Evolutionary conservation across 92 coral and sea anemone species (phyloP).

Genomic region (Meandrina meandrites): DNA sequence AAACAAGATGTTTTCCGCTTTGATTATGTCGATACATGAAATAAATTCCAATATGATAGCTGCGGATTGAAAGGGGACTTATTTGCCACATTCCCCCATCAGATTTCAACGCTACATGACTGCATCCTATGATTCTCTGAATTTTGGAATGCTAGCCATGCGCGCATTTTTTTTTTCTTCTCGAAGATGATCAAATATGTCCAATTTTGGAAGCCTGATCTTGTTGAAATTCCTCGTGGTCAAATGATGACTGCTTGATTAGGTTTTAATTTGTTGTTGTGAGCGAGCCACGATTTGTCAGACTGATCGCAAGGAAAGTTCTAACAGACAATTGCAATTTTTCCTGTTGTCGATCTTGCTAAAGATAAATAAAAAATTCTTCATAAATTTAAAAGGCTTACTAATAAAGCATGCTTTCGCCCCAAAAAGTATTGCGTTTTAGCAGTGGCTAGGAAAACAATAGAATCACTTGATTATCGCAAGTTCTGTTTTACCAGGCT

Average conservation of each 20-base stretch:
- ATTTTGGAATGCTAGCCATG: neutral
- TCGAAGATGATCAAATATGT: neutral
- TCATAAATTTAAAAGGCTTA: too few species aligned
- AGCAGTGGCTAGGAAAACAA: neutral
- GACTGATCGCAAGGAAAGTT: too few species aligned
- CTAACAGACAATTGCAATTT: too few species aligned
- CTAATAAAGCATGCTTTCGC: neutral
- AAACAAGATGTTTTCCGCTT: neutral
- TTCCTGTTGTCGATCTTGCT: too few species aligned
- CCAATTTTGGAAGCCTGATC: neutral
- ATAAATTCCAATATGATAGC: neutral
- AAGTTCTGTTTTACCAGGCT: neutral
- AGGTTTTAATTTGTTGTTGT: neutral
- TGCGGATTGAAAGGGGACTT: neutral
- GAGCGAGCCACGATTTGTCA: too few species aligned
- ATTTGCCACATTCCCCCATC: neutral
- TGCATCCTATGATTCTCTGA: neutral
- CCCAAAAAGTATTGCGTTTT: too few species aligned
- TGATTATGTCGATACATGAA: neutral
- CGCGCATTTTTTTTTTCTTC: neutral
- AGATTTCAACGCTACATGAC: neutral
- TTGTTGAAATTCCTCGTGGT: neutral
- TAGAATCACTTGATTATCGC: neutral
- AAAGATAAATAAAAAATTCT: too few species aligned
- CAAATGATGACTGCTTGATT: neutral